Base-by-base conservation (phyloP, 2,113 vertebrate genomes). In the Callocephalon fimbriatum region DNA sequence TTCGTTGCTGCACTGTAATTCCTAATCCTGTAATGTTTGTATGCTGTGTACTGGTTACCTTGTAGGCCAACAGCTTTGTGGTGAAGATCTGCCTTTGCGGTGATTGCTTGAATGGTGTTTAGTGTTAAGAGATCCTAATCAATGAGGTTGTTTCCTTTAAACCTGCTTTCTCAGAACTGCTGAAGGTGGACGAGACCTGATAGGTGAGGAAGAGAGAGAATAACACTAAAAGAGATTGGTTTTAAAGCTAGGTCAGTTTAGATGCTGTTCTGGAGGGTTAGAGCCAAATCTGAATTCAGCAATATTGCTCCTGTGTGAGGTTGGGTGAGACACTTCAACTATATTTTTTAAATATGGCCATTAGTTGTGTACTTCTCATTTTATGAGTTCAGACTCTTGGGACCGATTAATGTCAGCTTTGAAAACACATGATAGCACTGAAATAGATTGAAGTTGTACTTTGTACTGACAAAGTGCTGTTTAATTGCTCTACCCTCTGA, bases 381-480 rank as follows among this genome's bases (percentile, higher is more conserved):
- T 95, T 94, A 80, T 51, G 84, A 93, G 89, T 93, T 97, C 76
- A 89, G 76, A 29, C 96, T 85, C 89, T 50, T 75, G 95, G 89
- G 96, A 78, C 86, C 3, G 56, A 94, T 96, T 96, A 94, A 75
- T 56, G 93, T 95, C 94, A 91, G 89, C 89, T 97, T 96, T 95
- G 91, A 91, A 96, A 96, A 95, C 80, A 95, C 86, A 86, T n/a
- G 82, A 77, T 90, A 93, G 94, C 35, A 13, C 67, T 95, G 93
- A 94, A 95, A 95, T 79, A 95, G 94, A 93, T 95, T 95, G 91
- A 96, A 94, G 95, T 89, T 93, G 73, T 95, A 61, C 93, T 96
- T 96, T 89, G 94, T 96, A 81, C 93, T 96, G 93, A 96, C 93
- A 91, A 96, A 95, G 94, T 95, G 94, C 89, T 94, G 83, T 89